A percentile compares a stretch with the other conserved stretches of the same genome.
phyloP scores from a whole-genome alignment of 2,797 vertebrate genomes.

The Tangara arthus region DNA sequence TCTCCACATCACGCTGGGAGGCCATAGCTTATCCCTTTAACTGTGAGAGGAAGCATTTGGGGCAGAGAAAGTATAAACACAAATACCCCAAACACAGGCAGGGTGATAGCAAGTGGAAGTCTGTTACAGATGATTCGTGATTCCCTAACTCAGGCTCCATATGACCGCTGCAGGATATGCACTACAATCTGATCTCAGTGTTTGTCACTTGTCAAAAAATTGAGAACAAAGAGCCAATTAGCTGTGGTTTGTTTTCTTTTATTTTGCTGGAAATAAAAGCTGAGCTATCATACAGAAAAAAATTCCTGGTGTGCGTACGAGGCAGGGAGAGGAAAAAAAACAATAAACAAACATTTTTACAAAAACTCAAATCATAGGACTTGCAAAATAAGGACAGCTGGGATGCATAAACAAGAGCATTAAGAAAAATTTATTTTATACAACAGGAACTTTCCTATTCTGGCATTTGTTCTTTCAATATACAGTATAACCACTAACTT shows the following conservation, averaged over 20 bases:
- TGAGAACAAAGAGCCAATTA: slow-evolving; percentile 65
- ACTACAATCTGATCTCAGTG: slow-evolving; percentile 45
- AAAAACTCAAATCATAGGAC: slow-evolving; percentile 41
- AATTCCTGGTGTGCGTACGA: slow-evolving; percentile 25
- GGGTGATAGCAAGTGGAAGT: neutral
- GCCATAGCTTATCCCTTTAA: neutral
- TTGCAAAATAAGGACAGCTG: slow-evolving; percentile 65
- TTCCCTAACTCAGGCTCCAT: slow-evolving; percentile 15
- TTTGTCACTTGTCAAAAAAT: slow-evolving; percentile 65
- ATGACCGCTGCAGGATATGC: slow-evolving; percentile 41
- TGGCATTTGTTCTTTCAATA: neutral
- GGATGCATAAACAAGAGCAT: slow-evolving; percentile 58
- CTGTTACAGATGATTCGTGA: neutral
- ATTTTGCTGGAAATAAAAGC: slow-evolving; percentile 67
- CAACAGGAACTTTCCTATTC: neutral
- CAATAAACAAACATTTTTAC: slow-evolving; percentile 50
- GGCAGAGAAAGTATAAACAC: neutral
- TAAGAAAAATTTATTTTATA: slow-evolving; percentile 1
- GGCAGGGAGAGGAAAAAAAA: neutral
- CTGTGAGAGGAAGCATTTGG: neutral
- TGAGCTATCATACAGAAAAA: slow-evolving; percentile 40
- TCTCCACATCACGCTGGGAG: neutral
- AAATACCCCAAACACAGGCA: neutral
- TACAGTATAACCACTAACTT: neutral
- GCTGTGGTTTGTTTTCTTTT: slow-evolving; percentile 55